Evolutionary conservation across 2,113 vertebrate genomes (phyloP).

Genomic region (Syngnathoides biaculeatus): DNA sequence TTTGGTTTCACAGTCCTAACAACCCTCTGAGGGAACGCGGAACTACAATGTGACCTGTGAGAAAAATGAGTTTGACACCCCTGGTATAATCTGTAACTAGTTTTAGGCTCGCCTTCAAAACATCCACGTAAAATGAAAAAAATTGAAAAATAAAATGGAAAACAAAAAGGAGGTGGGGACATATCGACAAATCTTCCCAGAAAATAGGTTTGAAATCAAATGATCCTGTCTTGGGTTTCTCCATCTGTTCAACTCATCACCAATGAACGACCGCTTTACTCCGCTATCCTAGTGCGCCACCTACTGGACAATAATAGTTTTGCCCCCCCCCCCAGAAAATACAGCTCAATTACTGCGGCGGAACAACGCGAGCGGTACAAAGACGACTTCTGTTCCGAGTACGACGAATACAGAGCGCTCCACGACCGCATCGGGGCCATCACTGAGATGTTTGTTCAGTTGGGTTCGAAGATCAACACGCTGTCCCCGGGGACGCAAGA

Average conservation of each 20-base stretch:
- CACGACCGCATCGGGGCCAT: slow-evolving; percentile 74
- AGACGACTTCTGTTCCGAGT: slow-evolving; percentile 80
- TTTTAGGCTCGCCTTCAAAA: slow-evolving; percentile 23
- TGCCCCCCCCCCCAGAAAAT: slow-evolving; percentile 62
- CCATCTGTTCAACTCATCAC: slow-evolving; percentile 59
- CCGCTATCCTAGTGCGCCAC: slow-evolving; percentile 37
- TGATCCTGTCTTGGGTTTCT: slow-evolving; percentile 32
- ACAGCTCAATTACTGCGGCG: slow-evolving; percentile 60
- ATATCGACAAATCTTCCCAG: slow-evolving; percentile 29
- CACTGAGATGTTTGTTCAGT: slow-evolving; percentile 77
- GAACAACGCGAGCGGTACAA: slow-evolving; percentile 78
- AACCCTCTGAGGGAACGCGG: no score
- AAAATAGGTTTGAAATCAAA: slow-evolving; percentile 39
- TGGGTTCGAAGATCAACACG: slow-evolving; percentile 81
- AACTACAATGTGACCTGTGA: no score
- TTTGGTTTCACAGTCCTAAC: no score
- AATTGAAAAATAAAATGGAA: no score
- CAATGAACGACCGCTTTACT: slow-evolving; percentile 4
- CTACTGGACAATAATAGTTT: slow-evolving; percentile 42
- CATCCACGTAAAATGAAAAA: slow-evolving; percentile 40
- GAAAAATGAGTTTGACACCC: no score
- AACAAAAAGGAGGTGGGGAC: slow-evolving; percentile 14
- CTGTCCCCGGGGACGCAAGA: slow-evolving; percentile 76
- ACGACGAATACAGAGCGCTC: slow-evolving; percentile 74
- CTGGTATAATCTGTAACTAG: slow-evolving; percentile 8